A percentile compares a stretch with the other conserved stretches of the same genome.
These are phyloP conservation scores for Micropterix aruncella DNA, from an alignment of 2,888 invertebrate genomes.

Conservation along the genomic window DNA sequence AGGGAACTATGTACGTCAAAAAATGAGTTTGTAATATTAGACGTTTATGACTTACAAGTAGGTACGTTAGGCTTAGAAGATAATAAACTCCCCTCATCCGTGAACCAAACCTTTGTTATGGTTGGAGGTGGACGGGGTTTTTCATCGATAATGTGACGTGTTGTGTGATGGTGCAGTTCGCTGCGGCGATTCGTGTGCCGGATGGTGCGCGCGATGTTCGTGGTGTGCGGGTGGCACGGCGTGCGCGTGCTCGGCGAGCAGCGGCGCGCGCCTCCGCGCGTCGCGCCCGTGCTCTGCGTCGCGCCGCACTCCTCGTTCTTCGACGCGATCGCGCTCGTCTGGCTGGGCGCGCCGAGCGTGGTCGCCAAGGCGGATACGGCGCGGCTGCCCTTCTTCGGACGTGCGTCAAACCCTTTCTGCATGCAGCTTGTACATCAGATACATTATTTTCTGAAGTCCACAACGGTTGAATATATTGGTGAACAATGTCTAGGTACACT, in stretches of 20 bases:
- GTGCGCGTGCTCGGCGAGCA: slow-evolving; percentile 58
- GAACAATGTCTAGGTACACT: no score
- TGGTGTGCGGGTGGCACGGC: slow-evolving; percentile 69
- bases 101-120: no score
- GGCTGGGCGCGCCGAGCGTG: slow-evolving; percentile 73
- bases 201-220: slow-evolving; percentile 62
- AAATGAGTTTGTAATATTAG: no score
- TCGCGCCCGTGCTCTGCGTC: slow-evolving; percentile 73
- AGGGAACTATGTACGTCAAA: no score
- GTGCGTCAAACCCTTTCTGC: slow-evolving; percentile 51
- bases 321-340: slow-evolving; percentile 74
- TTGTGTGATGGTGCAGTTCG: slow-evolving; percentile 27
- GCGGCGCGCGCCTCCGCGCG: slow-evolving; percentile 35
- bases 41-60: no score
- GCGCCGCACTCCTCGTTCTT: slow-evolving; percentile 89
- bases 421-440: no score
- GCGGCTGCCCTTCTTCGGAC: slow-evolving; percentile 77
- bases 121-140: no score
- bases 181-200: slow-evolving; percentile 50
- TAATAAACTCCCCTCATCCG: no score
- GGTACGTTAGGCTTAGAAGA: no score
- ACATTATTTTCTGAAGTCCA: no score
- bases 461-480: no score
- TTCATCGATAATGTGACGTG: not conserved
- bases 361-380: slow-evolving; percentile 82